These are phyloP conservation scores for Thalassaphorura encarpata DNA, from an alignment of 1,140 invertebrate genomes.

Conservation along the genomic window DNA sequence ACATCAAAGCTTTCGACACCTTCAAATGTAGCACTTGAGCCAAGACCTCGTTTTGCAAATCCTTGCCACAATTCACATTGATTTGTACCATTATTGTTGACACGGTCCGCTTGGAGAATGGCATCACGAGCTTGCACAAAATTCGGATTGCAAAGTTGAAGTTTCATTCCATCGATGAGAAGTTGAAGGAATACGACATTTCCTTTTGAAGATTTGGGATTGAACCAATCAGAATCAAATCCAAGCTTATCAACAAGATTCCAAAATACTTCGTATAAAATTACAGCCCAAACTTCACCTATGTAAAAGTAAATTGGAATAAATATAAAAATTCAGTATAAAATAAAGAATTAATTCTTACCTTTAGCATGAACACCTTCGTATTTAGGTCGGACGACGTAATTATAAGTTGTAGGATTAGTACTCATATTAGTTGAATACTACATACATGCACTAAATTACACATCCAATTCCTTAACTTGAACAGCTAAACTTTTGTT, in stretches of 20 bases:
- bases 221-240: neutral
- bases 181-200: neutral
- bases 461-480: too few species aligned
- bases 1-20: neutral
- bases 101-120: neutral
- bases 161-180: neutral
- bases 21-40: neutral
- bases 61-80: neutral
- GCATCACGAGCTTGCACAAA: conserved; percentile 1
- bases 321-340: neutral
- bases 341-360: neutral
- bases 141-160: neutral
- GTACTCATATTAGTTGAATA: neutral
- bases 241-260: conserved; percentile 1
- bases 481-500: neutral
- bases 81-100: neutral
- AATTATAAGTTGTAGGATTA: neutral
- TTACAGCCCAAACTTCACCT: conserved; percentile 4
- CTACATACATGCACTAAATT: neutral
- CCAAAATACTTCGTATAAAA: conserved; percentile 1
- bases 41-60: neutral
- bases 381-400: neutral
- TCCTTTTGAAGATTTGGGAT: neutral
- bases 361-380: neutral
- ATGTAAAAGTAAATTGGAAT: too few species aligned